A percentile compares a stretch with the other conserved stretches of the same genome.
Evolutionary conservation across 2,797 vertebrate genomes (phyloP).

Genomic region (Hephaestus fuliginosus): DNA sequence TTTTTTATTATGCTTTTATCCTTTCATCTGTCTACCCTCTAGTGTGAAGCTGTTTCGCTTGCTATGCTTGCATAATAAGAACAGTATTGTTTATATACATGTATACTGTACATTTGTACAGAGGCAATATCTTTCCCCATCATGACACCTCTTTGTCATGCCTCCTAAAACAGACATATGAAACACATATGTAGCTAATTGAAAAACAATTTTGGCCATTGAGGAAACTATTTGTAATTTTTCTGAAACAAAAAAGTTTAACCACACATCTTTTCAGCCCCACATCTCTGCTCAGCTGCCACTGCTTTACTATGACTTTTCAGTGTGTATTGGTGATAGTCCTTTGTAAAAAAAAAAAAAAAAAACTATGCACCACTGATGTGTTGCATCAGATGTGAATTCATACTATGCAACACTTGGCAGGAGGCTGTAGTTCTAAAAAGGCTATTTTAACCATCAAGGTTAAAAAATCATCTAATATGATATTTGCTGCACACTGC

Average conservation of each 20-base stretch:
- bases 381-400: slow-evolving; percentile 20
- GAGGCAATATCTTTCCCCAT: too few relatives aligned
- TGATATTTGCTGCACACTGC: background rate
- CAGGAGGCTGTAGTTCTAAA: slow-evolving; percentile 15
- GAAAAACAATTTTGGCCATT: background rate
- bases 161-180: background rate
- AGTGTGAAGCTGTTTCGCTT: slow-evolving; percentile 1
- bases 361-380: slow-evolving; percentile 6
- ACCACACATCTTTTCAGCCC: slow-evolving; percentile 12
- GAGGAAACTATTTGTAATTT: background rate
- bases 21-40: background rate
- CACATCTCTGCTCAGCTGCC: background rate
- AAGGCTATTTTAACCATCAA: background rate
- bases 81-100: too few relatives aligned
- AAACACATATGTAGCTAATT: background rate
- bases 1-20: slow-evolving; percentile 3
- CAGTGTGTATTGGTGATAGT: background rate
- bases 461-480: background rate
- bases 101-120: background rate
- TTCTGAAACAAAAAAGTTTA: background rate
- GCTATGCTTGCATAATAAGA: slow-evolving; percentile 1
- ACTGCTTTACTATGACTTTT: slow-evolving; percentile 2
- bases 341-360: background rate
- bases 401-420: slow-evolving; percentile 11
- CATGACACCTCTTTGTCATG: slow-evolving; percentile 3